These are phyloP conservation scores for Falcaria lacertinaria DNA, from an alignment of 2,888 invertebrate genomes.

Conservation along the genomic window DNA sequence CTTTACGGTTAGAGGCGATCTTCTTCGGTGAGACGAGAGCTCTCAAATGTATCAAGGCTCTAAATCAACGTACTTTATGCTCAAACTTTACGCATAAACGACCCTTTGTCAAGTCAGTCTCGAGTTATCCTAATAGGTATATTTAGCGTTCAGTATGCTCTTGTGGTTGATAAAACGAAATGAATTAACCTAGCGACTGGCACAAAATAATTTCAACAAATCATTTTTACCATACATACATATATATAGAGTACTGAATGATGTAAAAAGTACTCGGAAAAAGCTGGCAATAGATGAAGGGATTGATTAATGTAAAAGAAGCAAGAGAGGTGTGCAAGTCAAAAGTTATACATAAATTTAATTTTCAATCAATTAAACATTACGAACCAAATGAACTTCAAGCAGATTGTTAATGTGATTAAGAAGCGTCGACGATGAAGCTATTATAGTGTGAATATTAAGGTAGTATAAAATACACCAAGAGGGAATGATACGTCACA, in stretches of 20 bases:
- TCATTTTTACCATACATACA: too few relatives aligned
- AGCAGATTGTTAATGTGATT: too few relatives aligned
- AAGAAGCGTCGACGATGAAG: background rate
- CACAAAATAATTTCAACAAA: too few relatives aligned
- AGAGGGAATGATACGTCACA: conserved; percentile 19
- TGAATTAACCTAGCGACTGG: conserved; percentile 4
- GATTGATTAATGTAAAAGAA: too few relatives aligned
- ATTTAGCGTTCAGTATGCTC: conserved; percentile 27
- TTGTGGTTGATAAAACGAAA: conserved; percentile 9
- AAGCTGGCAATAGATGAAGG: too few relatives aligned
- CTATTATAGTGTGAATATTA: background rate
- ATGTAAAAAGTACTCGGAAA: too few relatives aligned
- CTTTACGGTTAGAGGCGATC: too few relatives aligned
- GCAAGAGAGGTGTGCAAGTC: too few relatives aligned
- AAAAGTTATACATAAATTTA: too few relatives aligned
- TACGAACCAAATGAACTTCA: too few relatives aligned
- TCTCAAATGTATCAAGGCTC: conserved; percentile 15
- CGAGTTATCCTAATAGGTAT: conserved; percentile 25
- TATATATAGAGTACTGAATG: too few relatives aligned
- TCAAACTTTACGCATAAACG: conserved; percentile 35
- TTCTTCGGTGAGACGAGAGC: background rate
- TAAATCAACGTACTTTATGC: conserved; percentile 40
- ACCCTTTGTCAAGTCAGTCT: conserved; percentile 27
- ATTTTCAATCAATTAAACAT: too few relatives aligned
- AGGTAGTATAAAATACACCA: conserved; percentile 3